Conservation (phyloP, 2,113 vertebrate species). For the human region GRCh38 chr4:8666001-8666500, state of each 20-base stretch:
- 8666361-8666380: neutral
- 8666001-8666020: rapidly evolving
- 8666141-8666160: rapidly evolving
- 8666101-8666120: rapidly evolving
- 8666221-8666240: rapidly evolving
- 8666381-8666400: no score
- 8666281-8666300: rapidly evolving
- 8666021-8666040: rapidly evolving
- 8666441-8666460: rapidly evolving
- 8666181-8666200: rapidly evolving
- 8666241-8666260: rapidly evolving
- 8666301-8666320: neutral
- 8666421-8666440: neutral
- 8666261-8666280: neutral
- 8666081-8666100: rapidly evolving
- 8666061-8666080: rapidly evolving
- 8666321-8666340: neutral
- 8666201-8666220: rapidly evolving
- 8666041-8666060: rapidly evolving
- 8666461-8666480: neutral
- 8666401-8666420: neutral
- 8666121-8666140: rapidly evolving
- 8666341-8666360: no score
- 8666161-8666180: neutral
- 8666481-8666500: neutral